Conservation (phyloP, 2,113 vertebrate genomes). For the Protobothrops flavoviridis region DNA sequence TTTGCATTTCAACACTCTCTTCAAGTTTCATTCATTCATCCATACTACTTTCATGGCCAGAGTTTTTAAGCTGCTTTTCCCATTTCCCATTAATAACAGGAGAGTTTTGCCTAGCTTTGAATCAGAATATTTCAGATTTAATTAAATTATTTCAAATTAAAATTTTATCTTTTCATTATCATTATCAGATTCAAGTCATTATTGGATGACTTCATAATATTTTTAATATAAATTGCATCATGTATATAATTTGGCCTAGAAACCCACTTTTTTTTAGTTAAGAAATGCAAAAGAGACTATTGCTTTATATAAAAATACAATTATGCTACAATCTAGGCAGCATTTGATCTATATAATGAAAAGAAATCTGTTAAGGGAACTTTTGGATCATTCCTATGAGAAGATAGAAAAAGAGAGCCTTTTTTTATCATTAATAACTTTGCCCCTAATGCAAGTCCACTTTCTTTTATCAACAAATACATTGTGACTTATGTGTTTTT, state of each 20-base stretch:
- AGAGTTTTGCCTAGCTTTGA: background rate
- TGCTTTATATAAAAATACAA: background rate
- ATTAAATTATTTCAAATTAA: background rate
- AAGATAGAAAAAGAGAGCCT: too few species aligned
- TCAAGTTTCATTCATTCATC: background rate
- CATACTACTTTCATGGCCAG: background rate
- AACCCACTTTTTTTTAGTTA: background rate
- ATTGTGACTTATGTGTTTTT: background rate
- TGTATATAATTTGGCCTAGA: background rate
- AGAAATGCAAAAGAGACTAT: background rate
- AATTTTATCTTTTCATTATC: background rate
- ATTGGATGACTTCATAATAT: background rate
- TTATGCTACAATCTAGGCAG: background rate
- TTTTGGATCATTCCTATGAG: background rate
- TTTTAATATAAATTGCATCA: background rate
- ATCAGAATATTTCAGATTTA: background rate
- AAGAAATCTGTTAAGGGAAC: background rate
- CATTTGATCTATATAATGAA: background rate
- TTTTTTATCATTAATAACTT: background rate
- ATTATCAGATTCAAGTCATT: background rate
- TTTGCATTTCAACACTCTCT: background rate
- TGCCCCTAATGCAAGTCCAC: background rate
- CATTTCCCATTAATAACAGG: background rate
- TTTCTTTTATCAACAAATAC: background rate
- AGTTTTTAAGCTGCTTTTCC: background rate